Evolutionary conservation across 2,888 invertebrate species (phyloP), one percentile per base, ranked within the genome.

Genomic region (Polyploca ridens): DNA sequence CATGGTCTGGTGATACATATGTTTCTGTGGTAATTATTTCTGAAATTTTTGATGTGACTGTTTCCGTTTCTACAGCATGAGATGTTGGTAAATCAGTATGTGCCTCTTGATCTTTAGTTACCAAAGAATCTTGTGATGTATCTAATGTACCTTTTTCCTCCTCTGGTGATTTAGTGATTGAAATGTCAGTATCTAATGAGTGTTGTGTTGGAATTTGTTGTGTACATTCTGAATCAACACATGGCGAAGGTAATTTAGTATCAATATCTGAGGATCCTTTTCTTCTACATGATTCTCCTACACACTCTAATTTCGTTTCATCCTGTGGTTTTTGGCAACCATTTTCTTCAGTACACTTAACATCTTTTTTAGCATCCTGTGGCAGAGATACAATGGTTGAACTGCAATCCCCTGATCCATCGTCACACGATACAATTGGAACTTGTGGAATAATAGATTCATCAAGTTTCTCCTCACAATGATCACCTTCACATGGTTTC

Each of bases 251-350:
- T 63, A 73, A 16, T 64, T 78, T 70, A 62, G 74, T 70, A 58
- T 77, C 76, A 66, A 67, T 60, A 62, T 76, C 69, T 44, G 78
- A 19, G 58, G 66, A 69, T 67, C 87, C 86, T 69, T 86, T 85
- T 63, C 83, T 82, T 73, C 80, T 82, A 71, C 93, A 93, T 38
- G 75, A 76, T 67, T 84, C 85, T 63, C 82, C 86, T 33, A 67
- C 72, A 66, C 91, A 90, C 67, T 85, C 85, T 66, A 72, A 68
- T 68, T 73, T 67, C 41, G 66, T 14, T 66, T 74, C 69, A 27
- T 75, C 69, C 46, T 70, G 76, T 35, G 71, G 64, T 64, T 66
- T 69, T 33, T 68, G 67, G 64, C 83, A 88, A 54, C 75, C 78
- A 58, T 64, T 69, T 66, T 78, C 72, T 63, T 81, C 77, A 27